Evolutionary conservation across 2,113 vertebrate species (phyloP).

Genomic region (Theristicus caerulescens): DNA sequence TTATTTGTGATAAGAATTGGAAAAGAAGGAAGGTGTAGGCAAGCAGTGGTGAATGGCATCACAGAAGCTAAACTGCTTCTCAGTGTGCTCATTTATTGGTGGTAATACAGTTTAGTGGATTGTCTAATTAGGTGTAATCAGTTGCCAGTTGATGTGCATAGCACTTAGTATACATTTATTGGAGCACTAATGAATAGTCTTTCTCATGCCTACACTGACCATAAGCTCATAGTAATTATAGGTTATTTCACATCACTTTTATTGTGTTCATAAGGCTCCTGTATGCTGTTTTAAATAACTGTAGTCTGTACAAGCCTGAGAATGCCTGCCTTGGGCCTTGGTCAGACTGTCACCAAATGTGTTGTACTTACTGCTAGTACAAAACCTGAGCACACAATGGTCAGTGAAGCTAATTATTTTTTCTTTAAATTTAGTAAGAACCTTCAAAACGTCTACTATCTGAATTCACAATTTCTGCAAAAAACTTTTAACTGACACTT

Average conservation of each 20-base stretch:
- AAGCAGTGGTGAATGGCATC: background rate
- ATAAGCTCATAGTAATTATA: background rate
- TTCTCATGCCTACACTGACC: background rate
- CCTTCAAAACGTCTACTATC: background rate
- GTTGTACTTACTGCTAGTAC: background rate
- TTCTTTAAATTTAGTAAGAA: background rate
- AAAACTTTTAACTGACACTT: background rate
- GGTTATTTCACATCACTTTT: background rate
- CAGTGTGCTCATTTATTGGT: background rate
- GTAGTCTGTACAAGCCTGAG: background rate
- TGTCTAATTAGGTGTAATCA: conserved; percentile 1
- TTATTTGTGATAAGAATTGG: background rate
- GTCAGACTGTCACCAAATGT: background rate
- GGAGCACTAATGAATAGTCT: background rate
- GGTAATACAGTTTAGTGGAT: background rate
- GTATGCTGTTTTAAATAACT: background rate
- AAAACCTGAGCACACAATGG: background rate
- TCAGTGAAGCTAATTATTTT: background rate
- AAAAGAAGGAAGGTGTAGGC: background rate
- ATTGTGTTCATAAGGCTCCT: background rate
- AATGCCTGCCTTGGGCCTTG: background rate
- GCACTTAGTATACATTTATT: background rate
- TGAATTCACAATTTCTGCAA: background rate
- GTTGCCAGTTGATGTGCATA: background rate
- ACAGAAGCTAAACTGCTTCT: background rate